These are phyloP conservation scores for Mactromeris polynyma DNA, from an alignment of 2,888 invertebrate species.

Conservation along the genomic window DNA sequence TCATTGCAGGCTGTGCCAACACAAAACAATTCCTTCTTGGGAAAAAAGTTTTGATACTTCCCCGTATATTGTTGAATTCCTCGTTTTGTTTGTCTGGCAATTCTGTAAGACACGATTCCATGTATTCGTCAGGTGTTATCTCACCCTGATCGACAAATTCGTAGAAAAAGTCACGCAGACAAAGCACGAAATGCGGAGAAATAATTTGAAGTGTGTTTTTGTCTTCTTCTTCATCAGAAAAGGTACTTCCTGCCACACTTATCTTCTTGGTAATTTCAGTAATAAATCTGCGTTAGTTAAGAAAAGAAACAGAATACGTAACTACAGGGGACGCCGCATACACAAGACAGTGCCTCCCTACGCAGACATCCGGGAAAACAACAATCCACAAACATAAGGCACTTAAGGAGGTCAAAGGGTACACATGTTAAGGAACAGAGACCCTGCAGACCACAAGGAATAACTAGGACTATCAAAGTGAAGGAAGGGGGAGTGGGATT, in stretches of 20 bases:
- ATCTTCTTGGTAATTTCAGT: neutral
- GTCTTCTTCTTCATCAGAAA: neutral
- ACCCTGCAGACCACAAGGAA: too few relatives aligned
- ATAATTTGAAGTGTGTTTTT: neutral
- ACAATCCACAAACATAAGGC: too few relatives aligned
- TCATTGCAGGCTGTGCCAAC: neutral
- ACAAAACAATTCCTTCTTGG: constrained; percentile 14
- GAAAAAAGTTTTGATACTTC: constrained; percentile 9
- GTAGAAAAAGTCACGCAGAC: neutral
- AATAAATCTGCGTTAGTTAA: constrained; percentile 15
- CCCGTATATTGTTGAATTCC: neutral
- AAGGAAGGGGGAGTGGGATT: too few relatives aligned
- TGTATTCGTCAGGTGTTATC: neutral
- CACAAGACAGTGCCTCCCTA: too few relatives aligned
- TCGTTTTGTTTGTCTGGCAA: neutral
- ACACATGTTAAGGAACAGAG: too few relatives aligned
- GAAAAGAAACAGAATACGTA: too few relatives aligned
- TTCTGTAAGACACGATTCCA: neutral
- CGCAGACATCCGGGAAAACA: too few relatives aligned
- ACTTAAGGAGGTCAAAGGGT: too few relatives aligned
- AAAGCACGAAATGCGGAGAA: neutral
- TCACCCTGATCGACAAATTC: neutral
- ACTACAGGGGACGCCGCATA: too few relatives aligned
- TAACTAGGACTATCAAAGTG: too few relatives aligned
- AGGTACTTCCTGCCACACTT: neutral